Percentiles rank a stretch among this genome's conserved stretches.
Conservation (phyloP, 2,888 invertebrate species). For the Microplitis deprimator region DNA sequence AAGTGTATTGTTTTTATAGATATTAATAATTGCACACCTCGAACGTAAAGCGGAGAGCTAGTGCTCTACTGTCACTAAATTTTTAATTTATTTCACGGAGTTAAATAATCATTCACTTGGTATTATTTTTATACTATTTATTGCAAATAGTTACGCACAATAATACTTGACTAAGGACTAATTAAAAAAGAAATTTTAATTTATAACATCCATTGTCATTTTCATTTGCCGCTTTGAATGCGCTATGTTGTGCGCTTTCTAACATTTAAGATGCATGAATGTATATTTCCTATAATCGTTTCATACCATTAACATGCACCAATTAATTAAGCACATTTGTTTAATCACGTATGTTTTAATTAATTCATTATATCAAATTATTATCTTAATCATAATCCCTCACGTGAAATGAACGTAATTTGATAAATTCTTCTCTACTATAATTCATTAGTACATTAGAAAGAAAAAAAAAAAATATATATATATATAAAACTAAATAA, state of each 20-base stretch:
- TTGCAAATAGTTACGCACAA: conserved; percentile 38
- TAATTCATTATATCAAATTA: conserved; percentile 9
- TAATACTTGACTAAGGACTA: conserved; percentile 68
- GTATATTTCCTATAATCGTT: conserved; percentile 27
- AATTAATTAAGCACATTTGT: conserved; percentile 17
- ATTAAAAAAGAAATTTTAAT: conserved; percentile 63
- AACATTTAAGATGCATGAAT: conserved; percentile 26
- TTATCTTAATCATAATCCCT: conserved; percentile 22
- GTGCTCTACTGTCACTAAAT: neutral
- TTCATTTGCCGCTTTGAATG: conserved; percentile 71
- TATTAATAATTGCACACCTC: neutral
- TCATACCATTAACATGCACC: conserved; percentile 30
- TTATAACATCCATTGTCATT: conserved; percentile 67
- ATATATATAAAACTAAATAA: neutral
- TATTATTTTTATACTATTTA: neutral
- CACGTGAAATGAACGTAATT: conserved; percentile 39
- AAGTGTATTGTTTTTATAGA: conserved; percentile 36
- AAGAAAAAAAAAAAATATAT: neutral
- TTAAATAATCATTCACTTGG: neutral
- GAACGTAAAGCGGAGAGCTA: no score
- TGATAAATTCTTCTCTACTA: neutral
- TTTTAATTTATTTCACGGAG: neutral
- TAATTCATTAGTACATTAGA: neutral
- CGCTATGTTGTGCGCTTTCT: conserved; percentile 55
- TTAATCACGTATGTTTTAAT: conserved; percentile 20